These are phyloP conservation scores for Eidolon dupreanum DNA, from an alignment of 2,797 vertebrate genomes.

Conservation along the genomic window DNA sequence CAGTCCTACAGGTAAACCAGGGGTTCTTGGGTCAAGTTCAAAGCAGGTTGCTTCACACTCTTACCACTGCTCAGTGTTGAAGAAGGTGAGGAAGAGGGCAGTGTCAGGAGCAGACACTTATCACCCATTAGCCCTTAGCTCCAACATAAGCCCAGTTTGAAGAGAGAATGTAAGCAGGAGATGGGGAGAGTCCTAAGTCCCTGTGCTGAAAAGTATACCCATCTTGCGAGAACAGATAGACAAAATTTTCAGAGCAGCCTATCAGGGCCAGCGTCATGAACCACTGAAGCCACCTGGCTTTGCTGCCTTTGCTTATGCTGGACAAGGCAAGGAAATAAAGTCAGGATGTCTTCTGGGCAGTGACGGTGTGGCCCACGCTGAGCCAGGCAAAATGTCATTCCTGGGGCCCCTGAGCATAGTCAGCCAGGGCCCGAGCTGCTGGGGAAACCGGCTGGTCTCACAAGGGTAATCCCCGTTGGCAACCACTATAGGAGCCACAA, in stretches of 20 bases:
- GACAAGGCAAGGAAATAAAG: neutral
- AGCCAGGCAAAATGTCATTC: neutral
- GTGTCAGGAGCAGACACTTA: neutral
- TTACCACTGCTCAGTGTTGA: neutral
- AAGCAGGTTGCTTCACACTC: neutral
- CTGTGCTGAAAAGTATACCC: neutral
- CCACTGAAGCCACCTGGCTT: neutral
- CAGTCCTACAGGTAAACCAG: neutral
- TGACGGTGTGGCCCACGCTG: neutral
- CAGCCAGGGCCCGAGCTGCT: neutral
- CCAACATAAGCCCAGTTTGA: neutral
- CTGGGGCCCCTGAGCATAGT: neutral
- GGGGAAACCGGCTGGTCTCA: neutral
- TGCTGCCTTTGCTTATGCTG: neutral
- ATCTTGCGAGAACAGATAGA: neutral
- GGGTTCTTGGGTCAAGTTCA: neutral
- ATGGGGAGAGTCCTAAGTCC: neutral
- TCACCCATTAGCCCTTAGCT: neutral
- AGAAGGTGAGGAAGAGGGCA: neutral
- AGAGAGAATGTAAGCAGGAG: neutral
- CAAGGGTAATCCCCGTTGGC: neutral
- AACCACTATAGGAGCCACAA: neutral
- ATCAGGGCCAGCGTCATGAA: neutral
- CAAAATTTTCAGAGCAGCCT: neutral
- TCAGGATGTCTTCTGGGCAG: neutral